A percentile compares a stretch with the other conserved stretches of the same genome.
These are phyloP conservation scores for Megalonaias nervosa DNA, from an alignment of 1,140 invertebrate genomes.

Conservation along the genomic window DNA sequence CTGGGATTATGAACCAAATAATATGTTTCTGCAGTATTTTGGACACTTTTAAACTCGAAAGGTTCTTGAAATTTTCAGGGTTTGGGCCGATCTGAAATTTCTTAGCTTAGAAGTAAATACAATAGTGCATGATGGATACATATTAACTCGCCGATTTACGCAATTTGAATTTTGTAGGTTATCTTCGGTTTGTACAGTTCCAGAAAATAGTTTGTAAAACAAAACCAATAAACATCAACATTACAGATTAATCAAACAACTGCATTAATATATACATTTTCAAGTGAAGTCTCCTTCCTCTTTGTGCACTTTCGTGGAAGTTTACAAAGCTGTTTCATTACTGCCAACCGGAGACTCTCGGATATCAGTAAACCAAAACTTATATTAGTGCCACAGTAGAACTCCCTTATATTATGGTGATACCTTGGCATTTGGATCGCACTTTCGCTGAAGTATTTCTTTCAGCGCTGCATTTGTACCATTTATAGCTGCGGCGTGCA, in stretches of 20 bases:
- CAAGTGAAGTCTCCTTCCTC: neutral
- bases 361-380: neutral
- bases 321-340: neutral
- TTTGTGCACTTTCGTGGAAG: neutral
- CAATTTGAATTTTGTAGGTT: too few relatives aligned
- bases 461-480: slow-evolving; percentile 30
- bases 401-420: neutral
- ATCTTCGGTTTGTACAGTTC: too few relatives aligned
- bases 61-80: too few relatives aligned
- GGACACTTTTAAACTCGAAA: too few relatives aligned
- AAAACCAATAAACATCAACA: too few relatives aligned
- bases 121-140: too few relatives aligned
- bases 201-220: too few relatives aligned
- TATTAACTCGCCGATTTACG: too few relatives aligned
- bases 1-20: too few relatives aligned
- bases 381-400: neutral
- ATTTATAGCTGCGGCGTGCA: slow-evolving; percentile 42
- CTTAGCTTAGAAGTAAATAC: too few relatives aligned
- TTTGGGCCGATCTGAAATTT: too few relatives aligned
- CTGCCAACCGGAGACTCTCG: neutral
- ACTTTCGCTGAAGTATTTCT: slow-evolving; percentile 32
- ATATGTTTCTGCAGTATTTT: too few relatives aligned
- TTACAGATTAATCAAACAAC: neutral
- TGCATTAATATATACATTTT: neutral
- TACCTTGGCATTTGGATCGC: slow-evolving; percentile 44